A percentile compares a stretch with the other conserved stretches of the same genome.
phyloP scores from a whole-genome alignment of 1,140 invertebrate genomes.

The Euwallacea similis region DNA sequence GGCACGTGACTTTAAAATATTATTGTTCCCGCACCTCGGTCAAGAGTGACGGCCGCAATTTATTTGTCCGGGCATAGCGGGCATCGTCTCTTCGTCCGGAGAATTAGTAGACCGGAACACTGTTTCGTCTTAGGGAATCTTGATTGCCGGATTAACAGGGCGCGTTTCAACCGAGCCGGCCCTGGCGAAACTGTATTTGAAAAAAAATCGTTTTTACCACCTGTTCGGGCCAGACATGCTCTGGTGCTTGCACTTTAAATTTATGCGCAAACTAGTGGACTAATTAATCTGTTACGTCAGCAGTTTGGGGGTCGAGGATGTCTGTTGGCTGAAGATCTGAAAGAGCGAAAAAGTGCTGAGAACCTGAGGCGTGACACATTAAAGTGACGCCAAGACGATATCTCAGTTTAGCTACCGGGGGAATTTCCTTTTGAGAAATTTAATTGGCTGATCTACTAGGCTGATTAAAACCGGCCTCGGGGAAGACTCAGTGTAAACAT shows the following conservation, averaged over 20 bases:
- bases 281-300: conserved; percentile 14
- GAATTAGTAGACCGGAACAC: conserved; percentile 10
- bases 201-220: not conserved
- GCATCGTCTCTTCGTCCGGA: not conserved
- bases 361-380: not conserved
- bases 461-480: not conserved
- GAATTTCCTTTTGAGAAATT: conserved; percentile 17
- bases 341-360: not conserved
- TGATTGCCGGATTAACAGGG: no score
- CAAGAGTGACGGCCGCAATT: not conserved
- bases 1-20: conserved; percentile 28
- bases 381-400: not conserved
- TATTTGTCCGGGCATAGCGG: conserved; percentile 1
- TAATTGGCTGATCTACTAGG: not conserved
- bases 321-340: not conserved
- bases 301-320: not conserved
- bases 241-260: conserved; percentile 12
- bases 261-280: not conserved
- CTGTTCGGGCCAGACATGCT: conserved; percentile 11
- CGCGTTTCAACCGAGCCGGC: no score
- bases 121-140: no score
- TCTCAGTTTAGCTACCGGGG: conserved; percentile 3
- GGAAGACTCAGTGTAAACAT: not conserved
- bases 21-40: conserved; percentile 7
- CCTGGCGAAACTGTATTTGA: not conserved